These are phyloP conservation scores for Drosophila rubida DNA, from an alignment of 2,888 invertebrate genomes.

Conservation along the genomic window DNA sequence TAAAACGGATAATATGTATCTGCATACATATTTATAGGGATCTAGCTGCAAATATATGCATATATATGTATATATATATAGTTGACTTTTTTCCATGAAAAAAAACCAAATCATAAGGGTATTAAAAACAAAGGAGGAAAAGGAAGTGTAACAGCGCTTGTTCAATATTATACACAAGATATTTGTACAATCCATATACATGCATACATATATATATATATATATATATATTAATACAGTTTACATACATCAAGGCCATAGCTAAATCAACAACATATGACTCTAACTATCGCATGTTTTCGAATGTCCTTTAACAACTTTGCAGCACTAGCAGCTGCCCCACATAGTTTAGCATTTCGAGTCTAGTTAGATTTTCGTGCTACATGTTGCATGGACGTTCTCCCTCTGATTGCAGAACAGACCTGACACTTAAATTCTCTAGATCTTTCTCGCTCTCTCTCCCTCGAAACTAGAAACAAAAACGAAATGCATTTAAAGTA, in stretches of 20 bases:
- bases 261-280: constrained; percentile 18
- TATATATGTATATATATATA: constrained; percentile 49
- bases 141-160: constrained; percentile 40
- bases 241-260: constrained; percentile 9
- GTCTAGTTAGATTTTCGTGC: not conserved
- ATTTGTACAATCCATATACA: constrained; percentile 52
- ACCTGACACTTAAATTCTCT: not conserved
- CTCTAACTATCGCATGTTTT: constrained; percentile 31
- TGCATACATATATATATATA: constrained; percentile 18
- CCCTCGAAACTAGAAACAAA: no score
- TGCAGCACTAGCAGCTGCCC: not conserved
- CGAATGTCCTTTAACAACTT: constrained; percentile 3
- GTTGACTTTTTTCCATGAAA: constrained; percentile 79
- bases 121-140: constrained; percentile 8
- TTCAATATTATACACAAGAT: constrained; percentile 34
- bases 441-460: constrained; percentile 1
- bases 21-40: constrained; percentile 33
- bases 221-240: not conserved
- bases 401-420: not conserved
- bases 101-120: constrained; percentile 36
- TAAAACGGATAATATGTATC: constrained; percentile 26
- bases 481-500: constrained; percentile 43
- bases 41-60: constrained; percentile 29
- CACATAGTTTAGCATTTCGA: not conserved
- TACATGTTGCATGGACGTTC: no score